These are phyloP conservation scores for Caenorhabditis sinica DNA, from an alignment of 2,888 invertebrate genomes.

Conservation along the genomic window DNA sequence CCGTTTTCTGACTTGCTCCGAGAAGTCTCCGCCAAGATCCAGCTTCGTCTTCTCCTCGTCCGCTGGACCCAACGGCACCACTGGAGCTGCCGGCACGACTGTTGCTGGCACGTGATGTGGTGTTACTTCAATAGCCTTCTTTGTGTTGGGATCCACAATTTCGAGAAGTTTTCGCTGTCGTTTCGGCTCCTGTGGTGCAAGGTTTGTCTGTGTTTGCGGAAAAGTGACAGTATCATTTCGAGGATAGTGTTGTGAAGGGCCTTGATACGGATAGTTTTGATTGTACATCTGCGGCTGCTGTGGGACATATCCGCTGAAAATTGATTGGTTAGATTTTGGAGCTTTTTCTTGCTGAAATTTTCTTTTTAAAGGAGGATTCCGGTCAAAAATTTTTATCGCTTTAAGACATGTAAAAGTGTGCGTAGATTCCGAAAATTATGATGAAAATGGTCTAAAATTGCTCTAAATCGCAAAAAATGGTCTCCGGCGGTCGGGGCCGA, in stretches of 20 bases:
- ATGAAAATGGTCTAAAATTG: too few species aligned
- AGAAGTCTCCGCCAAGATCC: slow-evolving; percentile 22
- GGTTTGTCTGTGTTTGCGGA: slow-evolving; percentile 21
- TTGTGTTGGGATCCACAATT: slow-evolving; percentile 65
- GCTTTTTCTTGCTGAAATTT: too few species aligned
- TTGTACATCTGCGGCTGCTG: slow-evolving; percentile 35
- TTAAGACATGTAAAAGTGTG: too few species aligned
- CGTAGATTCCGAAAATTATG: too few species aligned
- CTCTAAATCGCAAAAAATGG: too few species aligned
- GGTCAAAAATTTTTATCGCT: too few species aligned
- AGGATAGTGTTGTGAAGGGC: not conserved
- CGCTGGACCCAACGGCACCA: not conserved
- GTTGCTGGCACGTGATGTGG: not conserved
- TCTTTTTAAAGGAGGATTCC: too few species aligned
- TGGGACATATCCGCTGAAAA: slow-evolving; percentile 24
- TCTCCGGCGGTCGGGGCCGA: too few species aligned
- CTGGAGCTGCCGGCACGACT: not conserved
- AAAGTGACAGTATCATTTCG: slow-evolving; percentile 14
- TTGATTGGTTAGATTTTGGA: not conserved
- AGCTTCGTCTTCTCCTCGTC: slow-evolving; percentile 42
- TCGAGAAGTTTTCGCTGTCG: slow-evolving; percentile 45
- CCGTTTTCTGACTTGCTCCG: slow-evolving; percentile 42
- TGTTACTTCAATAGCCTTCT: slow-evolving; percentile 39
- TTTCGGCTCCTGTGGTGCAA: slow-evolving; percentile 13
- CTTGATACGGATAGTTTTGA: slow-evolving; percentile 23